Evolutionary conservation across 2,113 vertebrate species (phyloP), one percentile per base, ranked within the genome.

Genomic region (Pygoscelis antarcticus): DNA sequence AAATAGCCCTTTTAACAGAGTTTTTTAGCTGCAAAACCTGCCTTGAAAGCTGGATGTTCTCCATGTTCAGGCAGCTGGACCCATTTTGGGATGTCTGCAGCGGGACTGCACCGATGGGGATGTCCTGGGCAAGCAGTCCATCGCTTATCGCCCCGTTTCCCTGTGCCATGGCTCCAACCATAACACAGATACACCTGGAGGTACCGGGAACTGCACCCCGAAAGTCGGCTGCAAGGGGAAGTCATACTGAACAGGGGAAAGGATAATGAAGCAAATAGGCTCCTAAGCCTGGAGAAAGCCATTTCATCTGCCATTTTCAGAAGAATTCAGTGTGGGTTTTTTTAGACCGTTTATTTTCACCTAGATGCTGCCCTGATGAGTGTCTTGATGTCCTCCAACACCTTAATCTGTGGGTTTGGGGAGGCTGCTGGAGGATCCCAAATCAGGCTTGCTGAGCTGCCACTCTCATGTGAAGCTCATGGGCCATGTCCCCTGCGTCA

Each of bases 101-200:
- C 6, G 6, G 20, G n/a, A 49, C 52, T 25, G 34, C 27, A 62
- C 26, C 0, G 2, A 13, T 10, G 16, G 44, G 21, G 62, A 42
- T 34, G 34, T 22, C 38, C 65, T 18, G 19, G 32, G 38, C 34
- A 47, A n/a, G 34, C 14, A 36, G 34, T 13, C 22, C 21, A 30
- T 10, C 8, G 2, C 36, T 21, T 22, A 14, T 22, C 4, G 1
- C 19, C 25, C 19, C 2, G 0, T 23, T 58, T 51, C 36, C 72
- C 23, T 47, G 22, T 18, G 22, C 70, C 20, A 2, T 7, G 10
- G n/a, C 71, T 52, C 60, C 2, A 4, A 23, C 34, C 32, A 34
- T 25, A 42, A 16, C 54, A 19, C 12, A 36, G 44, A 51, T 13
- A 25, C 52, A 49, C 22, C 60, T 7, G 2, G 10, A 75, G 83